phyloP scores from a whole-genome alignment of 2,888 invertebrate species.

The Scelioninae gen. 1 region DNA sequence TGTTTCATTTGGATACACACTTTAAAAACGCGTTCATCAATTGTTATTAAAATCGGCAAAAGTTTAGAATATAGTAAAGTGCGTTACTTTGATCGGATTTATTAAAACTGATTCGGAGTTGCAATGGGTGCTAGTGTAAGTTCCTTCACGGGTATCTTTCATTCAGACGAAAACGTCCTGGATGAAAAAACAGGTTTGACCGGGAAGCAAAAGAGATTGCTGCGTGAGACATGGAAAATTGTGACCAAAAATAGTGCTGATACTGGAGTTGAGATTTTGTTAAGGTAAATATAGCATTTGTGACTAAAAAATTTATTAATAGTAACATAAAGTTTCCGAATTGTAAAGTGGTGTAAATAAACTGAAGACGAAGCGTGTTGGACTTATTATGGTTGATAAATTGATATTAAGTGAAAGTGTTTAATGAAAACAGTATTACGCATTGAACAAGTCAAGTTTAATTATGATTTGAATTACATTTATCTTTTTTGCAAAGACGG shows the following conservation, averaged over 20 bases:
- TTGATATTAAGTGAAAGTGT: conserved; percentile 24
- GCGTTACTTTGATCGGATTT: not conserved
- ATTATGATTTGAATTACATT: conserved; percentile 18
- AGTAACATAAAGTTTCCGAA: no score
- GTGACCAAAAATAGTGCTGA: conserved; percentile 80
- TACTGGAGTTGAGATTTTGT: conserved; percentile 82
- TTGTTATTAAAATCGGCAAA: not conserved
- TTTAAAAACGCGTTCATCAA: not conserved
- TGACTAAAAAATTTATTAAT: not conserved
- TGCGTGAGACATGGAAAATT: conserved; percentile 82
- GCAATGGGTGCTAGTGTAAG: conserved; percentile 34
- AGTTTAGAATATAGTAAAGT: not conserved
- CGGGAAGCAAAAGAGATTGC: conserved; percentile 79
- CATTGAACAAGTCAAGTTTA: conserved; percentile 12
- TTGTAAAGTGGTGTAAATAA: not conserved
- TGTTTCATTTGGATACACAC: not conserved
- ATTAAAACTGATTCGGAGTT: not conserved
- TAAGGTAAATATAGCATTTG: conserved; percentile 77
- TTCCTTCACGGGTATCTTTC: conserved; percentile 21
- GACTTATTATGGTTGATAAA: conserved; percentile 20
- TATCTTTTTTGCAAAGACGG: conserved; percentile 20
- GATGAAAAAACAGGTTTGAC: conserved; percentile 82
- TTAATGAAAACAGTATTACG: conserved; percentile 12
- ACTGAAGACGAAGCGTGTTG: conserved; percentile 1
- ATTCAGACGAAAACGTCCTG: conserved; percentile 60